These are phyloP conservation scores for Batillaria attramentaria DNA, from an alignment of 1,140 invertebrate genomes.

Conservation along the genomic window DNA sequence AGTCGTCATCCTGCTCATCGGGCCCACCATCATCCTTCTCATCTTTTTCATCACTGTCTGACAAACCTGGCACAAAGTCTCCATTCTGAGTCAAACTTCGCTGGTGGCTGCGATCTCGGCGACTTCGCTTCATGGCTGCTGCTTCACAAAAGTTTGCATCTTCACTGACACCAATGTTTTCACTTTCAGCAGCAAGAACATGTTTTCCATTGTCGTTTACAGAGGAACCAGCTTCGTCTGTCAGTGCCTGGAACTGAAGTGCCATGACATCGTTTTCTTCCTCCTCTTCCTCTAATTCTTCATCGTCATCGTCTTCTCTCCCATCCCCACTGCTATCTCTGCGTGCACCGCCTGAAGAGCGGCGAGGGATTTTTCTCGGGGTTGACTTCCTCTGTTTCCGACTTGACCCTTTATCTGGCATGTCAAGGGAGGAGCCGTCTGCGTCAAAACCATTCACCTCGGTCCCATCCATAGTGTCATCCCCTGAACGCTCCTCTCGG, in stretches of 20 bases:
- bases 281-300: neutral
- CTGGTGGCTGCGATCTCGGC: neutral
- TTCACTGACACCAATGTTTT: too few relatives aligned
- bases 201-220: too few relatives aligned
- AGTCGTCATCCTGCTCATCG: conserved; percentile 23
- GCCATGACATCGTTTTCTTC: neutral
- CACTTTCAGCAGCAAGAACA: too few relatives aligned
- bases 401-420: conserved; percentile 38
- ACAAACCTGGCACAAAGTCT: conserved; percentile 14
- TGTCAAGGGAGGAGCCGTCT: conserved; percentile 15
- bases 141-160: too few relatives aligned
- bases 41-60: conserved; percentile 20
- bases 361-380: conserved; percentile 39
- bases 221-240: conserved; percentile 21
- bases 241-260: neutral
- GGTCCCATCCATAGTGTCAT: conserved; percentile 28
- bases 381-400: conserved; percentile 52
- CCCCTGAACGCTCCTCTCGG: conserved; percentile 40
- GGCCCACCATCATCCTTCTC: conserved; percentile 24
- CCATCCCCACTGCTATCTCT: conserved; percentile 20
- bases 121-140: conserved; percentile 7
- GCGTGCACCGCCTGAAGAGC: neutral
- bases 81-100: neutral
- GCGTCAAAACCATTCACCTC: neutral
- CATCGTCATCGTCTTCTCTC: conserved; percentile 24